These are phyloP conservation scores for Drosophila grimshawi DNA, from an alignment of 1,140 invertebrate genomes.

Conservation along the genomic window DNA sequence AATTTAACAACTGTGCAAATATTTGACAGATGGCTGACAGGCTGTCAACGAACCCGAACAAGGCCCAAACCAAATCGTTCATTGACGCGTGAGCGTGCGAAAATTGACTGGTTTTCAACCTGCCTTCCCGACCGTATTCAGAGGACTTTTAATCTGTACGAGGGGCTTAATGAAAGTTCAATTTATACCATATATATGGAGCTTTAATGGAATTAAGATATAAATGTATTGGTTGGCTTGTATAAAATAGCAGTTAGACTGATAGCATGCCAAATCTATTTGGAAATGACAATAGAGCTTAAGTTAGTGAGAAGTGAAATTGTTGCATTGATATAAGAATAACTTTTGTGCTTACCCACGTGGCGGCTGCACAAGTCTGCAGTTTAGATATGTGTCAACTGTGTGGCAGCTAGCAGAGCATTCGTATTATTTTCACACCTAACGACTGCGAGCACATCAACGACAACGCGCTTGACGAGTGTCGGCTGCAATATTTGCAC, in stretches of 20 bases:
- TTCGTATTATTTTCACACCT: conserved; percentile 71
- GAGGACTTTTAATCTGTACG: conserved; percentile 1
- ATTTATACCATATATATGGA: not conserved
- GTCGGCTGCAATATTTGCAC: conserved; percentile 65
- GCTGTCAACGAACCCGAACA: conserved; percentile 23
- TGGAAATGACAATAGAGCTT: not conserved
- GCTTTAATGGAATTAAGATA: not conserved
- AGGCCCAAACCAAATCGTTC: conserved; percentile 52
- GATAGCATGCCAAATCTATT: too few species aligned
- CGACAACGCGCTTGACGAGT: conserved; percentile 45
- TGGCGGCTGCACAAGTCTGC: not conserved
- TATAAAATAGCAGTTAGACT: too few species aligned
- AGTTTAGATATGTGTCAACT: conserved; percentile 20
- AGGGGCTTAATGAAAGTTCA: not conserved
- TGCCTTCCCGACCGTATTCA: conserved; percentile 8
- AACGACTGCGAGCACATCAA: conserved; percentile 39
- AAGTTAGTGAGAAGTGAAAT: not conserved
- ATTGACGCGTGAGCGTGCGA: conserved; percentile 65
- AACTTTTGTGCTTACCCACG: conserved; percentile 26
- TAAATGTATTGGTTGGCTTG: too few species aligned
- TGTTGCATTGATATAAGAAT: not conserved
- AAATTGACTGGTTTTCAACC: conserved; percentile 70
- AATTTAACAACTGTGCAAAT: conserved; percentile 78
- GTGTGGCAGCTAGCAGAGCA: conserved; percentile 48
- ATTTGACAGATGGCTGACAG: conserved; percentile 58